Base-by-base conservation (phyloP, 2,113 vertebrate genomes). In the Pyxicephalus adspersus region DNA sequence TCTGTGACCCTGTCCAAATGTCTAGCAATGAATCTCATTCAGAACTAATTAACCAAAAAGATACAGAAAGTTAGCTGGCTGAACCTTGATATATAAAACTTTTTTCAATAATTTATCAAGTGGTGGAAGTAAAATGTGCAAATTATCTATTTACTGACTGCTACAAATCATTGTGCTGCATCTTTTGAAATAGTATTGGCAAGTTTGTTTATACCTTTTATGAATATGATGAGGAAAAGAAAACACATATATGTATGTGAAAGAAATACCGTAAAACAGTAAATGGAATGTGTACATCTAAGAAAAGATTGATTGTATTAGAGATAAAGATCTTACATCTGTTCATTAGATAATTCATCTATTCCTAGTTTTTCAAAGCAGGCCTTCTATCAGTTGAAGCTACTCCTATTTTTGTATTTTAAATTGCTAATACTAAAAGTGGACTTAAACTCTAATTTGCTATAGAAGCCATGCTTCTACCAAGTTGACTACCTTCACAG, bases 1-100 rank as follows among this genome's bases (percentile, higher is more conserved):
- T 81, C 68, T 15, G 29, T 74, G 60, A 81, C 68, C 70, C 79
- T 81, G 70, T 74, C 79, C 79, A 74, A 74, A 73, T 65, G 50
- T 65, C 60, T 74, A 63, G 18, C 63, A 74, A 52, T 34, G 79
- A 80, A 74, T 65, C 51, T 22, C 6, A 57, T 50, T 55, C 51
- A 74, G 61, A 64, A 63, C 28, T 74, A 81, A 81, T 81, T 81
- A 38, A 64, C 26, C 51, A 77, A 45, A 45, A 74, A 60, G 54
- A 31, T 74, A 74, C 58, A 74, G 34, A 16, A 74, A 22, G 15
- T 13, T 31, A 29, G 22, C 55, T 34, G 71, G 29, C 16, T 74
- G 71, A 74, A 22, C 20, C 23, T 60, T 74, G 54, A 23, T 34
- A 55, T 29, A 54, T 29, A 72, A n/a, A 29, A 55, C 51, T 25